Evolutionary conservation across 2,797 vertebrate species (phyloP).

Genomic region (Myotis findleyi): DNA sequence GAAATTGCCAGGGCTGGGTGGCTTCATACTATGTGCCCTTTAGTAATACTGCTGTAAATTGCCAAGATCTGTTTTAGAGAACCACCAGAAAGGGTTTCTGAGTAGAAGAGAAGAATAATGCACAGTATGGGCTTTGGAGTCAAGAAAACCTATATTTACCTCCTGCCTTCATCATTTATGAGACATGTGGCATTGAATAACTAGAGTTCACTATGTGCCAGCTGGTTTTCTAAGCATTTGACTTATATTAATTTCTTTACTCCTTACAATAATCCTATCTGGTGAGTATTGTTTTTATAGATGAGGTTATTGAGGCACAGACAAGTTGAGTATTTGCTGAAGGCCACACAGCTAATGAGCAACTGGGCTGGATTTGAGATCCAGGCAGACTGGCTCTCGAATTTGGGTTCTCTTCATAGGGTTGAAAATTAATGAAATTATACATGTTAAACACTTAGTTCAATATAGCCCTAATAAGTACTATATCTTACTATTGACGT

Average conservation of each 20-base stretch:
- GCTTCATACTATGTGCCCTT: background rate
- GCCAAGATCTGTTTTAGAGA: background rate
- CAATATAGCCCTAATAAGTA: background rate
- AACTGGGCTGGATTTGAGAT: constrained; percentile 23
- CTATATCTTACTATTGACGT: background rate
- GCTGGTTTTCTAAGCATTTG: background rate
- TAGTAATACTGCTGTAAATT: constrained; percentile 39
- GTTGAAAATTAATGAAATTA: background rate
- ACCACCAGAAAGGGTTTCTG: background rate
- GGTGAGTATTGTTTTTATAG: background rate
- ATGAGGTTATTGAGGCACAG: constrained; percentile 24
- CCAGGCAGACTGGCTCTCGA: background rate
- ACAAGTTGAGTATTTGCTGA: constrained; percentile 34
- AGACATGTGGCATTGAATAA: background rate
- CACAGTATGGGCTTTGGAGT: background rate
- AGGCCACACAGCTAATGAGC: constrained; percentile 22
- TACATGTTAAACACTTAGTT: background rate
- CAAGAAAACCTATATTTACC: constrained; percentile 3
- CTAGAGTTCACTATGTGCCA: background rate
- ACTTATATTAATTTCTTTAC: constrained; percentile 6
- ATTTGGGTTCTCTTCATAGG: background rate
- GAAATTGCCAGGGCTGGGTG: background rate
- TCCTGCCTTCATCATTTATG: background rate
- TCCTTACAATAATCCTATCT: background rate
- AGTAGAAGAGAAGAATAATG: constrained; percentile 4